Evolutionary conservation across 2,797 vertebrate species (phyloP).

Genomic region (Tarsius wallacei): DNA sequence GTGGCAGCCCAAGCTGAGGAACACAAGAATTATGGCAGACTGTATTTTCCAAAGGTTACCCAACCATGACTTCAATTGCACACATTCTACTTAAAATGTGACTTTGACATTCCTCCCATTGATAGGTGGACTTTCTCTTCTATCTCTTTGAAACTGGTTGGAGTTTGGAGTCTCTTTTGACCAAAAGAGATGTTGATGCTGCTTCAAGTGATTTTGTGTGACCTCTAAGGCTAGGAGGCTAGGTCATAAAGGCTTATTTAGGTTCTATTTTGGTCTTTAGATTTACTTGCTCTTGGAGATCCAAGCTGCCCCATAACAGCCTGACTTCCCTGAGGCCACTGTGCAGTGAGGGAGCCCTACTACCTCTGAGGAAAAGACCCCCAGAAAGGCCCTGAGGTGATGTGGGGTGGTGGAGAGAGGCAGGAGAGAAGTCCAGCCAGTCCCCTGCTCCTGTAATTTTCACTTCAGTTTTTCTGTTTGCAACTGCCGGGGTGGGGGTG

Average conservation of each 20-base stretch:
- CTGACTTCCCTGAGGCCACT: background rate
- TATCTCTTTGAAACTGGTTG: background rate
- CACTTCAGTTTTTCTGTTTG: background rate
- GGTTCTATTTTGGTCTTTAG: background rate
- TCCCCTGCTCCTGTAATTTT: too few relatives aligned
- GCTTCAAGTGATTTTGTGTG: too few relatives aligned
- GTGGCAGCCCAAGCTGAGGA: background rate
- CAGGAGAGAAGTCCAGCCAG: background rate
- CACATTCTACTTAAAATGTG: background rate
- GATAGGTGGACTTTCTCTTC: background rate
- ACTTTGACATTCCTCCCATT: background rate
- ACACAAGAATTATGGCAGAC: fast-evolving
- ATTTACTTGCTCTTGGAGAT: background rate
- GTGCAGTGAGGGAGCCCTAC: background rate
- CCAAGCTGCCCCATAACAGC: background rate
- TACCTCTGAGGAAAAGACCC: background rate
- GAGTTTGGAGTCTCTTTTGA: background rate
- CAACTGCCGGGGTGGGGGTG: background rate
- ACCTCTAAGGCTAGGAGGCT: background rate
- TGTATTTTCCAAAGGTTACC: background rate
- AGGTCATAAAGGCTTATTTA: background rate
- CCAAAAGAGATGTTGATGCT: background rate
- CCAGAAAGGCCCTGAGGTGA: background rate
- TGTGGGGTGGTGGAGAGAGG: background rate
- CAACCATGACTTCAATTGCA: fast-evolving